phyloP scores from a whole-genome alignment of 2,113 vertebrate genomes.

The Alces alces region DNA sequence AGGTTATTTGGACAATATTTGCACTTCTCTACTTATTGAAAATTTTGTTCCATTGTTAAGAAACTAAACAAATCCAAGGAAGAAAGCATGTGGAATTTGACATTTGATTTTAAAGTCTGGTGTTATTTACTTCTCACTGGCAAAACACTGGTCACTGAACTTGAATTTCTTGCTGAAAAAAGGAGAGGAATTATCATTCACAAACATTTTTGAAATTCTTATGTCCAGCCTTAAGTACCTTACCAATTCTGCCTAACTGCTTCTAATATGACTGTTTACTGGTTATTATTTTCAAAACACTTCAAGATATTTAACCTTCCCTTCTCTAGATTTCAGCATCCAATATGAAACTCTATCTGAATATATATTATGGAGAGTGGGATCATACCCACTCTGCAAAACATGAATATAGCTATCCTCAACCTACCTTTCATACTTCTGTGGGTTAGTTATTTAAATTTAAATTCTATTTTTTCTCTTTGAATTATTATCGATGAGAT shows the following conservation, averaged over 20 bases:
- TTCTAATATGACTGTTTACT: not conserved
- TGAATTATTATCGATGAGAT: slow-evolving; percentile 66
- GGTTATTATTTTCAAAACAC: slow-evolving; percentile 30
- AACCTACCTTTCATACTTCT: not conserved
- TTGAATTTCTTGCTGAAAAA: not conserved
- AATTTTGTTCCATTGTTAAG: slow-evolving; percentile 5
- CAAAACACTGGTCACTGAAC: not conserved
- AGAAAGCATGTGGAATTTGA: not conserved
- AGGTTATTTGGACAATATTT: not conserved
- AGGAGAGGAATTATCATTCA: not conserved
- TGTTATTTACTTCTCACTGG: slow-evolving; percentile 6
- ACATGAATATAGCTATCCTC: not conserved
- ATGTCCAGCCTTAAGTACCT: not conserved
- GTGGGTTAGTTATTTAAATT: slow-evolving; percentile 24
- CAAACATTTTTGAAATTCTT: not conserved
- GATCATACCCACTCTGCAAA: not conserved
- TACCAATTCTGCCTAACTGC: not conserved
- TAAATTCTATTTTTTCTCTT: not conserved
- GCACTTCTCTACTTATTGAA: not conserved
- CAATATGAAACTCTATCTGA: not conserved
- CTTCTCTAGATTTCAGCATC: not conserved
- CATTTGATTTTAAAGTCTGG: not conserved
- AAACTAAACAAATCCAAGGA: not conserved
- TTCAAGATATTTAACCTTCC: not conserved
- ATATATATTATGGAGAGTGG: not conserved